Base-by-base conservation (phyloP, 2,888 invertebrate species). In the Drosophila trichaetosa region DNA sequence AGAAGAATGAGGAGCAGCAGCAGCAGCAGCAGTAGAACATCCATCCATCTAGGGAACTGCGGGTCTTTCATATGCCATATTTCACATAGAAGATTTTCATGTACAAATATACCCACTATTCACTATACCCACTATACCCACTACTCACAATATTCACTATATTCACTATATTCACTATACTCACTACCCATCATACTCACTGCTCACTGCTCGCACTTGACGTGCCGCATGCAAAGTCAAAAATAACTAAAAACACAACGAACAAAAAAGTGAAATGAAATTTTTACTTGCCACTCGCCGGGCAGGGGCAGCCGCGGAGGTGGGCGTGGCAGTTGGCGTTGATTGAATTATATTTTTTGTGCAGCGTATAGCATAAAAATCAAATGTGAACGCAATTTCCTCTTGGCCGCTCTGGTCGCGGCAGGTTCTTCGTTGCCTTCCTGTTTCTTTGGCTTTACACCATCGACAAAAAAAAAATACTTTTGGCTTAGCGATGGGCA, bases 301-400 rank as follows among this genome's bases (percentile, higher is more conserved):
- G 31, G 24, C 31, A 33, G 31, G 31, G 53, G 51, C 7, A 8
- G 10, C 11, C 5, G 29, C 38, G 54, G 33, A 46, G 49, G 48
- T 36, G 63, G 89, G 89, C 88, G 88, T 82, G 87, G 85, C 87
- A 80, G 70, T 87, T 87, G 89, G 89, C 88, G 90, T 87, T 89
- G 90, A 87, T 87, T 87, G 87, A 84, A 84, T 84, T 84, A 84
- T 84, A 84, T 57, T 36, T 56, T 82, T 83, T 84, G 76, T 84
- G 81, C 84, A 88, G 83, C 80, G 83, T 63, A 88, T 78, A 80
- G 86, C 86, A 84, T 88, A 83, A 84, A 82, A 84, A 85, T 80
- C 83, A 76, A 88, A 86, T 85, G 89, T 71, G 73, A 68, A 31
- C 71, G 49, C 29, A 34, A 33, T 10, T 33, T 31, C 24, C 53